A percentile compares a stretch with the other conserved stretches of the same genome.
Evolutionary conservation across 2,113 vertebrate genomes (phyloP).

Genomic region (Conger conger): DNA sequence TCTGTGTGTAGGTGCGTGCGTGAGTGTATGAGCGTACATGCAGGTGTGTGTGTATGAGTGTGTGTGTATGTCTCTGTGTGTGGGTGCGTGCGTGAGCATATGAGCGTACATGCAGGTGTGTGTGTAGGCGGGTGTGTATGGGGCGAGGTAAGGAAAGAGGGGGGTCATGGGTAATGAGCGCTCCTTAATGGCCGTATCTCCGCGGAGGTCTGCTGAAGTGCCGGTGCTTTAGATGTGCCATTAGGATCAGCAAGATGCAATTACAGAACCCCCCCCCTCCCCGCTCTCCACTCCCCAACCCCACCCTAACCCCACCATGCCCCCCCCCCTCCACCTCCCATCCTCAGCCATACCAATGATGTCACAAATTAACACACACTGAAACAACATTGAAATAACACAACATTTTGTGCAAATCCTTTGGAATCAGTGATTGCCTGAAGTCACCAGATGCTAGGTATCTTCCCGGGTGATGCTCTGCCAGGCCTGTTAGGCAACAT

Average conservation of each 20-base stretch:
- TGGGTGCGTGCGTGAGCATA: no score
- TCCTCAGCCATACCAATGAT: no score
- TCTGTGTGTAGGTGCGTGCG: constrained; percentile 52
- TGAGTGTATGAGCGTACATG: constrained; percentile 7
- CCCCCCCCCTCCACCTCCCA: constrained; percentile 28
- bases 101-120: background rate
- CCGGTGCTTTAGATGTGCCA: constrained; percentile 70
- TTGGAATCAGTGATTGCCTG: no score
- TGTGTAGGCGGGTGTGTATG: constrained; percentile 32
- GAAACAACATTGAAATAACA: no score
- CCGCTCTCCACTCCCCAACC: constrained; percentile 4
- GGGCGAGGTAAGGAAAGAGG: constrained; percentile 42
- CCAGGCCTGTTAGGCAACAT: no score
- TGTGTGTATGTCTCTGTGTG: constrained; percentile 31
- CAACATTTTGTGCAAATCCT: no score
- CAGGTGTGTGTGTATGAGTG: constrained; percentile 29
- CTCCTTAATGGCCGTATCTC: constrained; percentile 58
- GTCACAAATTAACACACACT: no score
- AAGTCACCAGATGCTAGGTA: no score
- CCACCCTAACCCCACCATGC: constrained; percentile 23
- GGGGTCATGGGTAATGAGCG: constrained; percentile 72
- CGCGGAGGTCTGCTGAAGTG: constrained; percentile 70
- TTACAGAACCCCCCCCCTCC: constrained; percentile 61
- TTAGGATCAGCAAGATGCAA: constrained; percentile 76
- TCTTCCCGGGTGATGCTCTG: no score